phyloP scores from a whole-genome alignment of 1,140 invertebrate genomes.

The Drosophila tani region DNA sequence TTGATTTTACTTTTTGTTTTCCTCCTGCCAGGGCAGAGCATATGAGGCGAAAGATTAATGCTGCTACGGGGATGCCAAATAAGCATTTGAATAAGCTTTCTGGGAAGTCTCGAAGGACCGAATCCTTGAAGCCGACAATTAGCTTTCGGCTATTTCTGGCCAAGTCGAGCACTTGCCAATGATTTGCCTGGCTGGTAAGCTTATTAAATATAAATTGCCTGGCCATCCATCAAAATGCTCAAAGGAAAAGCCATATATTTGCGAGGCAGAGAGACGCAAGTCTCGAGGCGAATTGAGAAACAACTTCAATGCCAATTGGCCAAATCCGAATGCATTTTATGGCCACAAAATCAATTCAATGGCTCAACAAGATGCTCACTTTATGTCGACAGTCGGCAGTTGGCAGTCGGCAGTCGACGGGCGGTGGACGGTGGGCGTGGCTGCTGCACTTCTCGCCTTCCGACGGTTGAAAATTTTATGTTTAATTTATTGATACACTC shows the following conservation, averaged over 20 bases:
- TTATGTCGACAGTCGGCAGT: constrained; percentile 23
- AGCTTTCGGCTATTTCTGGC: constrained; percentile 37
- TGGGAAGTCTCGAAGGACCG: constrained; percentile 4
- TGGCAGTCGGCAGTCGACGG: background rate
- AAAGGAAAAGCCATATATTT: constrained; percentile 5
- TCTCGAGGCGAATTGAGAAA: constrained; percentile 46
- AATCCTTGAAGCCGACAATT: constrained; percentile 28
- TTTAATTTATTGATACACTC: constrained; percentile 82
- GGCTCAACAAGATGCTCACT: constrained; percentile 51
- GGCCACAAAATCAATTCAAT: constrained; percentile 67
- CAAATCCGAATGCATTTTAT: constrained; percentile 64
- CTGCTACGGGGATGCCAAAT: constrained; percentile 8
- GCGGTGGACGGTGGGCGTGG: constrained; percentile 3
- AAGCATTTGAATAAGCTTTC: constrained; percentile 27
- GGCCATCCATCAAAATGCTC: constrained; percentile 43
- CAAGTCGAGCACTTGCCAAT: constrained; percentile 24
- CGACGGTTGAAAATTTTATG: constrained; percentile 63
- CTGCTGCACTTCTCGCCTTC: constrained; percentile 37
- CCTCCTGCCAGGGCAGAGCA: constrained; percentile 18
- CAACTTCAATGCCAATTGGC: constrained; percentile 47
- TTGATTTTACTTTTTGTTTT: constrained; percentile 62
- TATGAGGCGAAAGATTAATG: constrained; percentile 48
- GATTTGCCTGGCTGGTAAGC: constrained; percentile 42
- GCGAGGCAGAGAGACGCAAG: background rate
- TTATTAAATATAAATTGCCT: constrained; percentile 53